A percentile compares a stretch with the other conserved stretches of the same genome.
phyloP scores from a whole-genome alignment of 1,140 invertebrate genomes.

The Saccostrea echinata region DNA sequence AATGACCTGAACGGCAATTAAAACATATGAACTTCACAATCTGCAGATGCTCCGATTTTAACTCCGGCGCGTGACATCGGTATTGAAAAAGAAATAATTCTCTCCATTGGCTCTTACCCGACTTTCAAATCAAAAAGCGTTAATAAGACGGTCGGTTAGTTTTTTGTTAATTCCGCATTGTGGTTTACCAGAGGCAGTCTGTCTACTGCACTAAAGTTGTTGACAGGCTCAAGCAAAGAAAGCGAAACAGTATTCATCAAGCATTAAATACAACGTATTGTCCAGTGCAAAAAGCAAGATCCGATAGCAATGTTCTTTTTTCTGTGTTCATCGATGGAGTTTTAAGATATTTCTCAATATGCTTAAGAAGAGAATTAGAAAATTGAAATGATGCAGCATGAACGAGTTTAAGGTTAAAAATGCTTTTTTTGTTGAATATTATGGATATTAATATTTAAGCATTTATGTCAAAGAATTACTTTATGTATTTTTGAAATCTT shows the following conservation, averaged over 20 bases:
- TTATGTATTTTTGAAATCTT: too few relatives aligned
- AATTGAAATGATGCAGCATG: neutral
- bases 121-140: slow-evolving; percentile 26
- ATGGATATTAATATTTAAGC: too few relatives aligned
- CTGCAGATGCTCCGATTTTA: slow-evolving; percentile 25
- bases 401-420: too few relatives aligned
- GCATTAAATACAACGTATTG: slow-evolving; percentile 21
- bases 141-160: slow-evolving; percentile 9
- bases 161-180: slow-evolving; percentile 21
- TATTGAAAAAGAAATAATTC: slow-evolving; percentile 23
- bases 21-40: slow-evolving; percentile 32
- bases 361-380: neutral
- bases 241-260: slow-evolving; percentile 31
- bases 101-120: slow-evolving; percentile 2
- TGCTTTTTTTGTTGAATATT: too few relatives aligned
- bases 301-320: neutral
- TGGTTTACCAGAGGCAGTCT: slow-evolving; percentile 20
- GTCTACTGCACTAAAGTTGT: slow-evolving; percentile 30
- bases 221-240: neutral
- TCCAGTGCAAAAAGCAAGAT: slow-evolving; percentile 25
- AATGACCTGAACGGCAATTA: slow-evolving; percentile 33
- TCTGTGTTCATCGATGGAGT: slow-evolving; percentile 16
- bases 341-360: neutral
- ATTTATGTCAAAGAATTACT: too few relatives aligned
- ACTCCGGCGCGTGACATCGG: slow-evolving; percentile 27